A percentile compares a stretch with the other conserved stretches of the same genome.
These are phyloP conservation scores for Campopleginae sp. DNA, from an alignment of 2,888 invertebrate genomes.

Conservation along the genomic window DNA sequence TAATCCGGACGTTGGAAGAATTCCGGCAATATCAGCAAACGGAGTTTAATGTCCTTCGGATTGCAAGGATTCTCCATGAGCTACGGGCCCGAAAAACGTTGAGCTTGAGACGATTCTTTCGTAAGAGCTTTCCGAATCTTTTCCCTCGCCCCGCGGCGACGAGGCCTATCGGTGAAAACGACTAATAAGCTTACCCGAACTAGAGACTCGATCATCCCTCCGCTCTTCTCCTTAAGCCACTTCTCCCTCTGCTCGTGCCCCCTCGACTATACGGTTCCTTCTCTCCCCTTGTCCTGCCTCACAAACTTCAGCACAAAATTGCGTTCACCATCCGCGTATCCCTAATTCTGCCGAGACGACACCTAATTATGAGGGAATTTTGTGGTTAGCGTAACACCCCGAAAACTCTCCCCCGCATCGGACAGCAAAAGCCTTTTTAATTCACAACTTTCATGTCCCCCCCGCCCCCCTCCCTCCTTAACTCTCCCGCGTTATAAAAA, in stretches of 20 bases:
- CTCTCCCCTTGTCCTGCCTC: background rate
- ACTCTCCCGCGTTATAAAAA: conserved; percentile 8
- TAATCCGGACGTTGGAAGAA: conserved; percentile 52
- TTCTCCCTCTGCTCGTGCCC: conserved; percentile 67
- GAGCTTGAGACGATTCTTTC: conserved; percentile 62
- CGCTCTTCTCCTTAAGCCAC: conserved; percentile 56
- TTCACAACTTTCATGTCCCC: conserved; percentile 41
- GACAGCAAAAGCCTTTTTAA: conserved; percentile 60
- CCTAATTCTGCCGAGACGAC: conserved; percentile 77
- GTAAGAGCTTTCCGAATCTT: conserved; percentile 68
- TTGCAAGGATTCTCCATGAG: conserved; percentile 4
- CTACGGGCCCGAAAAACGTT: conserved; percentile 15
- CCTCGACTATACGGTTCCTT: conserved; percentile 5
- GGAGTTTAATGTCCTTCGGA: background rate
- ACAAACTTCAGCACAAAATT: conserved; percentile 43
- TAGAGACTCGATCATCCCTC: conserved; percentile 62
- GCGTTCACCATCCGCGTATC: conserved; percentile 31
- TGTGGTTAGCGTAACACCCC: conserved; percentile 61
- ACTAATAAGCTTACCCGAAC: conserved; percentile 75
- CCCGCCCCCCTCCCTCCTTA: background rate
- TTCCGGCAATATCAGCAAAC: conserved; percentile 51
- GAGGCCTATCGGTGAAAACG: conserved; percentile 65
- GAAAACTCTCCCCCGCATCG: conserved; percentile 36
- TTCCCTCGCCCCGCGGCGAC: background rate
- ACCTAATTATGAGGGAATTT: conserved; percentile 80